These are phyloP conservation scores for Macrotis lagotis DNA, from an alignment of 2,113 vertebrate species.

Conservation along the genomic window DNA sequence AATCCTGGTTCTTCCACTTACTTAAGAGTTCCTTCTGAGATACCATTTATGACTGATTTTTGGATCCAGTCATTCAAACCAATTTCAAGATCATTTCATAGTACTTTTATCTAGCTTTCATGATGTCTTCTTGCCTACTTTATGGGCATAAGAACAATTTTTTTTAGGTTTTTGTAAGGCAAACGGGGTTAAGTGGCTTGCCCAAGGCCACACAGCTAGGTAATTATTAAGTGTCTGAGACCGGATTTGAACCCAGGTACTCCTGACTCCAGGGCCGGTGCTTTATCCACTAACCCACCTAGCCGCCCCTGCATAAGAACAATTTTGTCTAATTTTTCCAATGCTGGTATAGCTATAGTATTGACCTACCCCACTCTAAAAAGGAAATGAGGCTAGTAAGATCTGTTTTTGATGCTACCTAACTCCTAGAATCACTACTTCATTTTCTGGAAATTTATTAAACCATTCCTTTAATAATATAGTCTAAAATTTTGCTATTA, in stretches of 20 bases:
- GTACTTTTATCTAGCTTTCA: neutral
- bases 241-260: too few species aligned
- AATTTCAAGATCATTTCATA: neutral
- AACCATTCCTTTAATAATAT: neutral
- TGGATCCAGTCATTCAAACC: neutral
- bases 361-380: neutral
- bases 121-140: neutral
- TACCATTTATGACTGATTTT: neutral
- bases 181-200: too few species aligned
- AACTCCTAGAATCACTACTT: neutral
- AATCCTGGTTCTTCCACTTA: neutral
- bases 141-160: neutral
- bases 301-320: too few species aligned
- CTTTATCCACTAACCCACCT: too few species aligned
- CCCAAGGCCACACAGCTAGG: too few species aligned
- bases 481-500: neutral
- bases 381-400: neutral
- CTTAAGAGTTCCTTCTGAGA: neutral
- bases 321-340: neutral
- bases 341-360: neutral
- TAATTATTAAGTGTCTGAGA: too few species aligned
- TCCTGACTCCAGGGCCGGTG: too few species aligned
- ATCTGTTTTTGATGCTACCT: neutral
- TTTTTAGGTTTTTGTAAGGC: too few species aligned
- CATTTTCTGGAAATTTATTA: neutral